phyloP scores from a whole-genome alignment of 2,113 vertebrate species.

The Syrmaticus mikado region DNA sequence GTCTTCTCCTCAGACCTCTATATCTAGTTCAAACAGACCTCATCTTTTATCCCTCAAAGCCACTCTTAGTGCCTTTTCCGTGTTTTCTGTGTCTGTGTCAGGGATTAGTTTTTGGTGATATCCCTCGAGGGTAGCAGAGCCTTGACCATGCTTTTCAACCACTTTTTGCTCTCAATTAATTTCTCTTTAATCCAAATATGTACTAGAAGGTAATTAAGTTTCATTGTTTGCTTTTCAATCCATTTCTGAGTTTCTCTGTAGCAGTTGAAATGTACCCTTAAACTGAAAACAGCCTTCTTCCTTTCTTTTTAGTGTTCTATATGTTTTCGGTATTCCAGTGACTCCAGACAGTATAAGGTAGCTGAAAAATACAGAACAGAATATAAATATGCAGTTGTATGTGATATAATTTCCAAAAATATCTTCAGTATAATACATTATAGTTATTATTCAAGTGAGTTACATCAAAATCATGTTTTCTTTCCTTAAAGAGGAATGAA shows the following conservation, averaged over 20 bases:
- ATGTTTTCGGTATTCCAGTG: not conserved
- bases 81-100: not conserved
- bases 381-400: not conserved
- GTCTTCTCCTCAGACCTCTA: not conserved
- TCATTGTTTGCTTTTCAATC: conserved; percentile 7
- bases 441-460: not conserved
- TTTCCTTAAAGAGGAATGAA: not conserved
- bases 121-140: not conserved
- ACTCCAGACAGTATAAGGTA: not conserved
- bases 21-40: not conserved
- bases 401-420: not conserved
- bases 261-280: not conserved
- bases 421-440: not conserved
- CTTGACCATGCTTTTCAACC: not conserved
- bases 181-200: conserved; percentile 2
- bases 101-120: not conserved
- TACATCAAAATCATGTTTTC: not conserved
- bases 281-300: not conserved
- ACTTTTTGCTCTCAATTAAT: not conserved
- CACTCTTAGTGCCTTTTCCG: not conserved
- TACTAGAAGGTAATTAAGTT: conserved; percentile 35
- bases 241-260: not conserved
- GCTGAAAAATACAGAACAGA: not conserved
- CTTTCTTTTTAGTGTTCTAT: not conserved
- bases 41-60: not conserved